Conservation (phyloP, 2,888 invertebrate genomes). For the Sarcophaga subvicina region DNA sequence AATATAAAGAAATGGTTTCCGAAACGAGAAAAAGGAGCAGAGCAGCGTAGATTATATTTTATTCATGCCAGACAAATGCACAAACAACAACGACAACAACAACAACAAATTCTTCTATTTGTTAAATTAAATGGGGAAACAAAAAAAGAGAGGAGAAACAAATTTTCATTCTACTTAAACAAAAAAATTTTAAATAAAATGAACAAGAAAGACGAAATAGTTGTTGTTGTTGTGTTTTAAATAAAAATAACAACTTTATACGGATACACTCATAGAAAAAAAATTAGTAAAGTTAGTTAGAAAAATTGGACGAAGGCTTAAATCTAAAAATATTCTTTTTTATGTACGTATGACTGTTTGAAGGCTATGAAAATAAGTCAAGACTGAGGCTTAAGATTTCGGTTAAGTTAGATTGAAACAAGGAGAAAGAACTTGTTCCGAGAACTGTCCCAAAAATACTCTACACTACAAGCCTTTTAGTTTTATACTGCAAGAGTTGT, state of each 20-base stretch:
- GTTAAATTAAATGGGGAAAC: constrained; percentile 59
- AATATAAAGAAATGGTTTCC: constrained; percentile 41
- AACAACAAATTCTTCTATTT: constrained; percentile 49
- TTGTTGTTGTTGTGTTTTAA: constrained; percentile 18
- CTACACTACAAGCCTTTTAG: too few relatives aligned
- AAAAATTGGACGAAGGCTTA: too few relatives aligned
- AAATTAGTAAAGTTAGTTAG: neutral
- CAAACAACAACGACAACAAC: constrained; percentile 44
- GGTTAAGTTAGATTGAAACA: too few relatives aligned
- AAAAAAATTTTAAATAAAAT: neutral
- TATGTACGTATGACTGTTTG: too few relatives aligned
- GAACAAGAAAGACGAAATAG: constrained; percentile 17
- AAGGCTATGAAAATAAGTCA: too few relatives aligned
- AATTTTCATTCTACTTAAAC: constrained; percentile 5
- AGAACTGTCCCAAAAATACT: too few relatives aligned
- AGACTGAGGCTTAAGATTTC: too few relatives aligned
- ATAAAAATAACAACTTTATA: neutral
- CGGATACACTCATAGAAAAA: neutral
- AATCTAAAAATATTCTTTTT: too few relatives aligned
- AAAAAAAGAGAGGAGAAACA: neutral
- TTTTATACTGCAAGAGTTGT: too few relatives aligned
- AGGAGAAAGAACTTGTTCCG: too few relatives aligned
- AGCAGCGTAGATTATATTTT: constrained; percentile 45
- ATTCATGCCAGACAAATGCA: constrained; percentile 66
- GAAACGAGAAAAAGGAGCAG: neutral